Evolutionary conservation across 64 coral and sea anemone genomes (phyloP), one percentile per base, ranked within the genome.

Genomic region (Hydrozoanthus tunicans): DNA sequence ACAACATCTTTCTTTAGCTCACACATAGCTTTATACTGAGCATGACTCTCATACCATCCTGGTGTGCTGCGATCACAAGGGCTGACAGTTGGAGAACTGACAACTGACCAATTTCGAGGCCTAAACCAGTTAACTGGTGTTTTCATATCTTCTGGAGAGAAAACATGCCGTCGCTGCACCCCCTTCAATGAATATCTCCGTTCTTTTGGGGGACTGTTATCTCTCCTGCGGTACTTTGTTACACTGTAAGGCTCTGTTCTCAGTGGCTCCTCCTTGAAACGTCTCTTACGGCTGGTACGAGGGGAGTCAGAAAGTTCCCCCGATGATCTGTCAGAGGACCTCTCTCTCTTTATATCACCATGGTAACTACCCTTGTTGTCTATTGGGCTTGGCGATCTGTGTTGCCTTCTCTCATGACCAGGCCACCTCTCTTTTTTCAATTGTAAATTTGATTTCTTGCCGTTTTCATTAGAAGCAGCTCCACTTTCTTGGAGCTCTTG

Each of bases 21-120:
- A 10, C 92, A 79, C 6, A 99, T 17, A 32, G 78, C 53, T 23
- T 51, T 89, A 77, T 94, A 94, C 61, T 91, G 77, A 0, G 53
- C 6, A 64, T 99, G 97, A 5, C 92, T 93, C 8, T 81, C 80
- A 59, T 77, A 70, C 97, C 97, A 99, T 5, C 92, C 90, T 10
- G 94, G 89, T 59, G 81, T 99, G 27, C 82, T 65, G 6, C 97
- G 92, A 24, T 93, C 90, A 54, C 58, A 90, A 58, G 97, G 92
- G 10, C 9, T 73, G 0, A 90, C 88, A 70, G 97, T 91, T 61
- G 92, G 92, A 9, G 92, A 82, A 54, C n/a, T 68, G 7, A 78
- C 23, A 8, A 85, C n/a, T 7, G 81, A 74, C 84, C 84, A 88
- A 11, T 74, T 88, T 20, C 84, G 84, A 8, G 6, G 84, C 59